Base-by-base conservation (phyloP, 2,797 vertebrate species). In the Echiichthys vipera region DNA sequence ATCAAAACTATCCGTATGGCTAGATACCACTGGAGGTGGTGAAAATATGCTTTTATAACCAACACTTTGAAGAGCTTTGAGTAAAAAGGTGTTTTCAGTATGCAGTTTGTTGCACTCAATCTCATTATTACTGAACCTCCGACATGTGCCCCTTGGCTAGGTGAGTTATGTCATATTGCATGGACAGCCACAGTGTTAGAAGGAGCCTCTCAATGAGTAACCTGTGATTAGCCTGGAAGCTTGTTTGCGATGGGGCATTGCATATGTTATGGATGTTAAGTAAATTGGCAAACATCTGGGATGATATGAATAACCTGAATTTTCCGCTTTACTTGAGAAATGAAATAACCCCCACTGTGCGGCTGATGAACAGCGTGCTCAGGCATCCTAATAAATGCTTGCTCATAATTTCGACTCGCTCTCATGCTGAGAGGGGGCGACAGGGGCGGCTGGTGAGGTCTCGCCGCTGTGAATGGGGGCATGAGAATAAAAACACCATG, bases 361-460 rank as follows among this genome's bases (percentile, higher is more conserved):
- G 17, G 61, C 84, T 87, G 89, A 91, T 89, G 84, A 92, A 83
- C 80, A 65, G 67, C 75, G 80, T 90, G 87, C 85, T 89, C 77
- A 70, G 83, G 70, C 85, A 89, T 89, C 77, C 80, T 89, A 87
- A 92, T 90, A 91, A 90, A 92, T 86, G 81, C 83, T 90, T 46
- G 57, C 75, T 81, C 64, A 42, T 86, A 77, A 91, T 85, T 83
- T 88, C 40, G 54, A 62, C 61, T 62, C 9, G 34, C 54, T 49
- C 64, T 54, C 84, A 59, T 1, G 76, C 84, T 87, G 90, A 29
- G 83, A 71, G 76, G 71, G 82, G 81, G 69, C 53, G 58, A 65
- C 59, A 37, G 68, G 61, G 72, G 78, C 22, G 63, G 63, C 53
- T 39, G 75, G 39, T 8, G 5, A 71, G 74, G 74, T 78, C 74